Evolutionary conservation across 2,888 invertebrate species (phyloP), one percentile per base, ranked within the genome.

Genomic region (Anoplius nigerrimus): DNA sequence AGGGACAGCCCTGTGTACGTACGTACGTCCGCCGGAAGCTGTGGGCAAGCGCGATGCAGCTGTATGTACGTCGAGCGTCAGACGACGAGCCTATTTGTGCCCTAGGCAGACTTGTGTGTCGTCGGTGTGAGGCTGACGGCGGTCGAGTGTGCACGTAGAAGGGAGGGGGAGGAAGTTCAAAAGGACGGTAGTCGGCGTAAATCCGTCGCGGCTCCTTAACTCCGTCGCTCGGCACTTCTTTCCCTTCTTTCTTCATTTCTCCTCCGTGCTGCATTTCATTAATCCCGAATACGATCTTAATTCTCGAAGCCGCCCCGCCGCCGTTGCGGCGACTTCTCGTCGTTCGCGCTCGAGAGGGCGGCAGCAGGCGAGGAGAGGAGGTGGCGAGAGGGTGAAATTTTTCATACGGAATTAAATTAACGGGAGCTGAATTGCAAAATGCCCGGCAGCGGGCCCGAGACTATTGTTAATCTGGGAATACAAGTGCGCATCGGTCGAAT

Each of bases 191-290:
- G 58, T 56, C 65, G 66, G 18, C 61, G 65, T 68, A 66, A 73
- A 75, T 75, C 62, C 68, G 64, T 71, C 68, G 65, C 68, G 61
- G 57, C 62, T 71, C 66, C 68, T 72, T 72, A 70, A 70, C 67
- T 57, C 60, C 48, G 55, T 68, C 62, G 51, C 16, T 15, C 52
- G 21, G 56, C 53, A 51, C 57, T 57, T 53, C 68, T 71, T 66
- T 48, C 52, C 21, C 59, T 57, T 27, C 46, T 21, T 58, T 18
- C 13, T 27, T 21, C 62, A 18, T 62, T 66, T 48, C 55, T 46
- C 43, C 34, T 59, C 45, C 11, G 45, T 59, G 34, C 57, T 46
- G 72, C 57, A 62, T 70, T 60, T 62, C 68, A 66, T 73, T 72
- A 71, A 68, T 73, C 59, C 62, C 58, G 52, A 68, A 43, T 45